A percentile compares a stretch with the other conserved stretches of the same genome.
Conservation (phyloP, 2,797 vertebrate genomes). For the Staurois parvus region DNA sequence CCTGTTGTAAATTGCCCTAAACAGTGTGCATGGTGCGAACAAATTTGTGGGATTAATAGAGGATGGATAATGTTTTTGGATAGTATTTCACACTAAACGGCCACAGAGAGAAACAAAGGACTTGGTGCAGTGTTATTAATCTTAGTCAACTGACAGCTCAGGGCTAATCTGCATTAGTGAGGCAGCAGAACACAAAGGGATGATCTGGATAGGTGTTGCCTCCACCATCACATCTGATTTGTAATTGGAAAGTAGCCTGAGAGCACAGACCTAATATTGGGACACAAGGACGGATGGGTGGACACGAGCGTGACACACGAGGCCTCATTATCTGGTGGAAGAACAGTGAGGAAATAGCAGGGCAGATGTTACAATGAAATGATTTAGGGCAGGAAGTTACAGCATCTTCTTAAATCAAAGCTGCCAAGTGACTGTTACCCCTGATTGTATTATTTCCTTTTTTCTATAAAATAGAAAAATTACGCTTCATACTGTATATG, state of each 20-base stretch:
- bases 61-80: constrained; percentile 99
- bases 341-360: constrained; percentile 54
- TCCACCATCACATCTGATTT: constrained; percentile 76
- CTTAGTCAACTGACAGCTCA: constrained; percentile 98
- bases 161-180: constrained; percentile 98
- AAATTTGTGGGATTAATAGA: constrained; percentile 98
- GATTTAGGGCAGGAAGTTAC: constrained; percentile 58
- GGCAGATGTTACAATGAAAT: constrained; percentile 52
- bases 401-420: constrained; percentile 49
- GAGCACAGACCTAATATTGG: constrained; percentile 53
- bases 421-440: constrained; percentile 31
- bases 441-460: neutral
- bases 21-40: constrained; percentile 92
- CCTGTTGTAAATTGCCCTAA: constrained; percentile 93
- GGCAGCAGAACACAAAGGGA: constrained; percentile 92
- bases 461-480: neutral
- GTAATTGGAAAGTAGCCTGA: constrained; percentile 74
- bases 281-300: constrained; percentile 60
- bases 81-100: constrained; percentile 99
- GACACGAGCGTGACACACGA: constrained; percentile 52
- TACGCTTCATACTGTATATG: neutral
- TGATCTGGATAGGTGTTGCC: constrained; percentile 85
- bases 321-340: constrained; percentile 52
- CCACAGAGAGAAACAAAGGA: constrained; percentile 96
- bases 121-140: constrained; percentile 98